Base-by-base conservation (phyloP, 2,113 vertebrate species). In the Marmota monax region DNA sequence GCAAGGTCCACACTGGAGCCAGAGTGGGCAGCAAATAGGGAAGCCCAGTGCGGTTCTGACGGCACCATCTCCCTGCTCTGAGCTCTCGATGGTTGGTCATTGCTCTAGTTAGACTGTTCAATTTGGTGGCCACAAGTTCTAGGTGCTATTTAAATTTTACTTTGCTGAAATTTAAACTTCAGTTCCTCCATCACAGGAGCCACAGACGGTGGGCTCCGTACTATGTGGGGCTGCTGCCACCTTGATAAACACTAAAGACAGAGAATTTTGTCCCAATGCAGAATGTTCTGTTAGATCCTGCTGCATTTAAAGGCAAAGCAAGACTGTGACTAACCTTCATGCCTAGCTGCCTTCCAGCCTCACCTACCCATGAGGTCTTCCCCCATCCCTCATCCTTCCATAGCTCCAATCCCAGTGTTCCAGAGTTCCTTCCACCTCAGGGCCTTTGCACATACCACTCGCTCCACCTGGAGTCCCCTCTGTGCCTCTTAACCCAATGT, bases 231-330 rank as follows among this genome's bases (percentile, higher is more conserved):
- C 42, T 80, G 48, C 63, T 3, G 27, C 37, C 32, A 78, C 53
- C 6, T 0, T 7, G 0, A 7, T 42, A 34, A 27, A 63, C 5
- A 23, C 20, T 7, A 45, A 2, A 16, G 25, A 37, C 23, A 37
- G n/a, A 18, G 12, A 42, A 14, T 20, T 63, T 73, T 45, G 61
- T 82, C 7, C 74, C 72, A 2, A 29, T n/a, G 45, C 27, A 65
- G 63, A 25, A 58, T 7, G 29, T 74, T 67, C 67, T 13, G 2
- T 18, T 18, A 16, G 29, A 20, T 11, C 6, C 45, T 25, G n/a
- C 51, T 22, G 39, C 29, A 53, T 67, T 45, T 10, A 56, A 63
- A 22, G n/a, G 78, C 51, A 53, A 76, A 63, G 17, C 8, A 83
- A 39, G 48, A 61, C 23, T 23, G 53, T 39, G 70, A 58, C 18